Evolutionary conservation across 2,888 invertebrate genomes (phyloP), one percentile per base, ranked within the genome.

Genomic region (Salpingus planirostris): DNA sequence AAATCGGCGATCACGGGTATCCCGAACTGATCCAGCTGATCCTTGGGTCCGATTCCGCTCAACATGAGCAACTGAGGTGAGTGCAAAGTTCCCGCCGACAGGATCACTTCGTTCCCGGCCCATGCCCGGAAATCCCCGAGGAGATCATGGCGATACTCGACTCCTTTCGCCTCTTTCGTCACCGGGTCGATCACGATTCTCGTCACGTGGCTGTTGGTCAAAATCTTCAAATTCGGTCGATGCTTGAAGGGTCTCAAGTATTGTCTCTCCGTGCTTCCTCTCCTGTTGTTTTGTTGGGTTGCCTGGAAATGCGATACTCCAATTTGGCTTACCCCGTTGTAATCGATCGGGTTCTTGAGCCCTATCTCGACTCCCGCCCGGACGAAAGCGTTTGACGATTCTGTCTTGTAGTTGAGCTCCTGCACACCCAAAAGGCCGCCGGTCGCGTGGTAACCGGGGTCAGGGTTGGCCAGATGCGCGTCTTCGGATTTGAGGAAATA

Each of bases 41-140:
- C 59, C 45, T 60, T 68, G 1, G 80, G 80, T 0, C 81, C 80
- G 7, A 81, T 59, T 1, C 55, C 55, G 3, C 89, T 89, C 3
- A 93, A 61, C 85, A 92, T 87, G 6, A 95, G 69, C 2, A 95
- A 59, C 60, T 93, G 92, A 0, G 93, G 90, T 0, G 88, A 83
- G 50, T 86, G 87, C 42, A 95, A 80, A 2, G 90, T 75, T 0
- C 93, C 93, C 2, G 87, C 87, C 7, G 84, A 80, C n/a, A 92
- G 52, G 31, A 93, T 82, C 0, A 95, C 80, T 65, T 89, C 90
- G 55, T 80, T 85, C 2, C 70, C 71, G 0, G 81, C 85, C 27
- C 58, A 64, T 1, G 76, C 74, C 6, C 31, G 41, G 14, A 53
- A 49, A 3, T 44, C 53, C 12, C 46, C 42, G 11, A 66, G 66